A percentile compares a stretch with the other conserved stretches of the same genome.
Evolutionary conservation across 2,113 vertebrate genomes (phyloP).

Genomic region (Rallus limicola): DNA sequence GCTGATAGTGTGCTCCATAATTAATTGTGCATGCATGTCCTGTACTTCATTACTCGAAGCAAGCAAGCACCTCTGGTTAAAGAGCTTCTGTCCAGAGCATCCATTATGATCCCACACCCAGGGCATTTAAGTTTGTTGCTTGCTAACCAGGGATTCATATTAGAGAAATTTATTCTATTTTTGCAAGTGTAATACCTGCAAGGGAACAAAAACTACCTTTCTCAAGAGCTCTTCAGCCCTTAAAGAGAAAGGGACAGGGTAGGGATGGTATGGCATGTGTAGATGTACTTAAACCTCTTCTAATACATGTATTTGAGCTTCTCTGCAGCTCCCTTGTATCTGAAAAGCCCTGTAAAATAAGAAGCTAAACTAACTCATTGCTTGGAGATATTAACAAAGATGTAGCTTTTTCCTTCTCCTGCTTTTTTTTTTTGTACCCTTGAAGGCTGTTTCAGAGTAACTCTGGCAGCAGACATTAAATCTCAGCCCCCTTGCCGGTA

Average conservation of each 20-base stretch:
- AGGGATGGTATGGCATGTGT: background rate
- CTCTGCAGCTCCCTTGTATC: background rate
- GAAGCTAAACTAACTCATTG: background rate
- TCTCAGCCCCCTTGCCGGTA: background rate
- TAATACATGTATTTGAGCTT: background rate
- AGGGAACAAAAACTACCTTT: background rate
- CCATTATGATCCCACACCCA: fast-evolving
- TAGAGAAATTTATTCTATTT: background rate
- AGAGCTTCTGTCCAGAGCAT: background rate
- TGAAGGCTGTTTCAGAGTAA: background rate
- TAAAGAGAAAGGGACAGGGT: background rate
- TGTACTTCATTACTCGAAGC: background rate
- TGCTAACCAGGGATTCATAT: background rate
- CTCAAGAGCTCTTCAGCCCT: background rate
- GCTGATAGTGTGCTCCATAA: background rate
- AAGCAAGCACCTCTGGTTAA: background rate
- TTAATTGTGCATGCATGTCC: background rate
- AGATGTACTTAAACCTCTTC: background rate
- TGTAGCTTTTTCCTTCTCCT: background rate
- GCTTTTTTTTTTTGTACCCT: background rate
- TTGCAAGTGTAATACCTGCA: background rate
- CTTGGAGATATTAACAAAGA: background rate
- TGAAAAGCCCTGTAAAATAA: background rate
- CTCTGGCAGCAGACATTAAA: background rate
- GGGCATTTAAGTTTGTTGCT: background rate